Conservation (phyloP, 2,113 vertebrate genomes). For the Dunckerocampus dactyliophorus region DNA sequence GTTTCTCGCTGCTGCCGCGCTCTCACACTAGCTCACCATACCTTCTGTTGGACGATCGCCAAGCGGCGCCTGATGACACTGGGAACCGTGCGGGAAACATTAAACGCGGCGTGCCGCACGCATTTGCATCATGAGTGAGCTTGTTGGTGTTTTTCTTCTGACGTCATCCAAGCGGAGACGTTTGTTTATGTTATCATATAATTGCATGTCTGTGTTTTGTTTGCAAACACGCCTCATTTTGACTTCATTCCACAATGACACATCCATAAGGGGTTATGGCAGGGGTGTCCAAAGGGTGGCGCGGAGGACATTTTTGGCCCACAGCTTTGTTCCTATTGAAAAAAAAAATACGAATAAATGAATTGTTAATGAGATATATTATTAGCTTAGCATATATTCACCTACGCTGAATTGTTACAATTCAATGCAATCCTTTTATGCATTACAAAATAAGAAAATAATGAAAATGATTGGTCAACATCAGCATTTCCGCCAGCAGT, state of each 20-base stretch:
- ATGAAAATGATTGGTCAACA: no score
- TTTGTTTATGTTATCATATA: neutral
- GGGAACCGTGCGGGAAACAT: constrained; percentile 48
- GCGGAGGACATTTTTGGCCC: no score
- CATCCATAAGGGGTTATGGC: neutral
- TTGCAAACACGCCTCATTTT: neutral
- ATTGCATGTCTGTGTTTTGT: neutral
- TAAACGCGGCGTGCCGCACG: constrained; percentile 37
- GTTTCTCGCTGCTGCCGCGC: constrained; percentile 8
- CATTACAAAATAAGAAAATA: no score
- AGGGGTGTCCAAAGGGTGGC: no score
- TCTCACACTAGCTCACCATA: constrained; percentile 45
- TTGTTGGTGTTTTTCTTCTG: constrained; percentile 13
- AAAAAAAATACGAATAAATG: no score
- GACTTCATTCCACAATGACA: neutral
- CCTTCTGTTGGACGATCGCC: constrained; percentile 47
- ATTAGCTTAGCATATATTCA: no score
- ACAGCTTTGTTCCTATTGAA: no score
- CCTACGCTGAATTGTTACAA: no score
- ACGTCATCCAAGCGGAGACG: neutral
- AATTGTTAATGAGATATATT: no score
- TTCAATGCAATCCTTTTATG: no score
- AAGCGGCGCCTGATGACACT: constrained; percentile 49
- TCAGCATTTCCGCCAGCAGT: no score
- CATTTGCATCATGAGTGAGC: constrained; percentile 14